These are phyloP conservation scores for Cabera pusaria DNA, from an alignment of 2,888 invertebrate genomes.

Conservation along the genomic window DNA sequence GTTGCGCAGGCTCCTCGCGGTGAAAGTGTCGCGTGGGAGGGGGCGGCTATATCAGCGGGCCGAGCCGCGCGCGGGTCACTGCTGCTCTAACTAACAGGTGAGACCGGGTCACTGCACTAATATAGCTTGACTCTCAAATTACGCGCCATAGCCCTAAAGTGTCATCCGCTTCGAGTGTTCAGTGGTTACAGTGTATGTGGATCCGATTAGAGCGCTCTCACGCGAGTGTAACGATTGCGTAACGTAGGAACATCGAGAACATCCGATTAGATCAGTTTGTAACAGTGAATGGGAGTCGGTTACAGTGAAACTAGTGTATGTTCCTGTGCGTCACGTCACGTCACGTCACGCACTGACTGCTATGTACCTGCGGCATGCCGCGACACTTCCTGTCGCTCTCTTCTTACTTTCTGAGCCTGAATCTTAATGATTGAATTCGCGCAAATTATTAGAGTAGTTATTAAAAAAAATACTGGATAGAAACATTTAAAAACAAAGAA, in stretches of 20 bases:
- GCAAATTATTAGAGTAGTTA: too few relatives aligned
- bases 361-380: too few relatives aligned
- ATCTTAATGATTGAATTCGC: too few relatives aligned
- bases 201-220: conserved; percentile 43
- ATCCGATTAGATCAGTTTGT: conserved; percentile 16
- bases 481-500: too few relatives aligned
- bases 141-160: too few relatives aligned
- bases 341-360: too few relatives aligned
- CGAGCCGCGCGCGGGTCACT: conserved; percentile 71
- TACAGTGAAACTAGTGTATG: conserved; percentile 11
- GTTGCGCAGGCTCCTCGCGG: conserved; percentile 61
- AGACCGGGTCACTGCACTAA: conserved; percentile 50
- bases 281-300: conserved; percentile 22
- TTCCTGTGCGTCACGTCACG: too few relatives aligned
- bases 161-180: too few relatives aligned
- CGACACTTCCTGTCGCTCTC: too few relatives aligned
- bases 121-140: too few relatives aligned
- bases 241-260: conserved; percentile 23
- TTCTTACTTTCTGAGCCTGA: too few relatives aligned
- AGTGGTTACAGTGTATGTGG: conserved; percentile 46
- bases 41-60: conserved; percentile 60
- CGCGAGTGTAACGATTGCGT: conserved; percentile 34
- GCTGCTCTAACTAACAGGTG: conserved; percentile 62
- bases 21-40: conserved; percentile 62
- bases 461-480: too few relatives aligned